Evolutionary conservation across 2,113 vertebrate genomes (phyloP), one percentile per base, ranked within the genome.

Genomic region (Nothocercus julius): DNA sequence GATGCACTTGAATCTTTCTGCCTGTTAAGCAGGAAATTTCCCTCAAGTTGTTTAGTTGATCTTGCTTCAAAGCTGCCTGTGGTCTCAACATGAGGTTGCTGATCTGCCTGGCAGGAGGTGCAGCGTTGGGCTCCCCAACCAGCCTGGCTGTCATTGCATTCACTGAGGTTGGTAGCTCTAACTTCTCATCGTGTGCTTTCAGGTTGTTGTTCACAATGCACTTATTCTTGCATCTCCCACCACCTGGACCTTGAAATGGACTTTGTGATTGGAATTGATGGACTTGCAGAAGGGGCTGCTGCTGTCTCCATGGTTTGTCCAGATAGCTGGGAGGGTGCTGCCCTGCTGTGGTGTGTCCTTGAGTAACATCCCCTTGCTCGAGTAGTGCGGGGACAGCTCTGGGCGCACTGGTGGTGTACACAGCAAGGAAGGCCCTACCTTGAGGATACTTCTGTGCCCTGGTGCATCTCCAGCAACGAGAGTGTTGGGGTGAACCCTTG

Each of bases 61-160:
- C 34, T 81, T 56, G 47, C 36, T 25, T 7, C 34, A 77, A 45
- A 53, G 2, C 17, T 81, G 8, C 4, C 2, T 5, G 20, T 42
- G 73, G 20, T 17, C 18, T 54, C 9, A 62, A 30, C 2, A 11
- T 4, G 30, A 19, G 38, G 7, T 44, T 38, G n/a, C 9, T 5
- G 4, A 9, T 34, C 30, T 15, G 32, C 22, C 34, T 53, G 56
- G 15, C 7, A 0, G 1, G 4, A 34, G 10, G 12, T 53, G 49
- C 21, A 63, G 36, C 3, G 28, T 11, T 61, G 64, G 15, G 7
- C 64, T 27, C 21, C 49, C 38, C 3, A 51, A 14, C 30, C 45
- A 59, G 11, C 56, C 34, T 28, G 21, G 34, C 47, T 76, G 47
- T 30, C 40, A 13, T 2, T 13, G 4, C 19, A 14, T 38, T 54